Evolutionary conservation across 2,113 vertebrate species (phyloP).

Genomic region (Emydocephalus ijimae): DNA sequence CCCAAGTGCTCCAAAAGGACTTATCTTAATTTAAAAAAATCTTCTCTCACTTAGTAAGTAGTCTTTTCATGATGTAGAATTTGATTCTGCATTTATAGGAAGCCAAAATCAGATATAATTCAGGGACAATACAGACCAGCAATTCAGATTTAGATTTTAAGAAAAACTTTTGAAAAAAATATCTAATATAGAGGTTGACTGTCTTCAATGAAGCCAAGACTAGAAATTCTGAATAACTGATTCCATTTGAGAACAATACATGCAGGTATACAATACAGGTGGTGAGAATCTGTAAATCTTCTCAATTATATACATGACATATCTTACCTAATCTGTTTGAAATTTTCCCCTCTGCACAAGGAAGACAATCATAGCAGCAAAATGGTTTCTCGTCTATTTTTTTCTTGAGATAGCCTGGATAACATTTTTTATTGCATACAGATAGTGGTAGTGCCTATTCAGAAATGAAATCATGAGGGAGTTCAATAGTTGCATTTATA

Average conservation of each 20-base stretch:
- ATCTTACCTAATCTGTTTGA: background rate
- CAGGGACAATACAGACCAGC: background rate
- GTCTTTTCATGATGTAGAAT: background rate
- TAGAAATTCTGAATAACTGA: background rate
- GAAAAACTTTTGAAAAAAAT: background rate
- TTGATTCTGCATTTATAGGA: background rate
- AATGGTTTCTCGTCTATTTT: background rate
- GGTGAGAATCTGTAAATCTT: background rate
- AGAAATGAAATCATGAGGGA: background rate
- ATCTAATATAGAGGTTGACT: background rate
- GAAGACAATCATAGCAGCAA: background rate
- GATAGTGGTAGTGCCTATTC: background rate
- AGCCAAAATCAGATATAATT: background rate
- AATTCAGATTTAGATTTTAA: background rate
- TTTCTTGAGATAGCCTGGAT: background rate
- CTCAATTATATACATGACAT: background rate
- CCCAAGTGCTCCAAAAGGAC: background rate
- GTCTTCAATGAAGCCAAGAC: background rate
- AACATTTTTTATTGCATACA: background rate
- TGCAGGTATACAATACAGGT: background rate
- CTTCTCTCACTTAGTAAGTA: background rate
- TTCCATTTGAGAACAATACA: background rate
- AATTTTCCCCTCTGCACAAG: background rate
- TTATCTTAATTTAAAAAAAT: background rate
- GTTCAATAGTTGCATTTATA: background rate